Evolutionary conservation across 2,888 invertebrate genomes (phyloP), one percentile per base, ranked within the genome.

Genomic region (Cordylochernes scorpioides): DNA sequence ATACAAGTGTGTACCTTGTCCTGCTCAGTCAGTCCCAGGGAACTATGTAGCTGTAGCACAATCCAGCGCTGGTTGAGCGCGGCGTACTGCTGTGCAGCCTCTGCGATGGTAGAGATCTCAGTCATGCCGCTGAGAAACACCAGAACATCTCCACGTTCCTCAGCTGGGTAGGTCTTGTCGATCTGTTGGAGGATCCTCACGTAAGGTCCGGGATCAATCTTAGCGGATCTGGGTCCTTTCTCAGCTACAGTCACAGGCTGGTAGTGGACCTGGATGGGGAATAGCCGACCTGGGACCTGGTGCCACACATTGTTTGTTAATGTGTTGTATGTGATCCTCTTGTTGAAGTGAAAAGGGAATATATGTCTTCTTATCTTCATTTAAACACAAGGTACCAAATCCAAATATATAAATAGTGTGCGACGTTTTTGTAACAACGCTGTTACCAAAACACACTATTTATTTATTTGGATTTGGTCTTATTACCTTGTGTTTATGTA

Each of bases 71-170:
- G 62, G 33, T 71, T 69, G 31, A 68, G 64, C 37, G 71, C 65
- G 2, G 62, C 58, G 47, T 86, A 91, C 41, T 73, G 68, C 40
- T 68, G 67, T 0, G 75, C 71, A 3, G 80, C 82, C 41, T 84
- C 82, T 17, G 71, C 70, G 15, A 91, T 64, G 0, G 71, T 63
- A 2, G 71, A 70, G 32, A 94, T 91, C 57, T 91, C 91, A 48
- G 73, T 71, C 45, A 82, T 71, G 1, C 91, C 94, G 42, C 86
- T 86, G 44, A 94, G 62, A 53, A 97, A 97, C 49, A 99, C 69
- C 4, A 97, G 57, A 9, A 91, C 61, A 54, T 99, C 97, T 0
- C 97, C 97, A 44, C 78, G 63, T 54, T 88, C 84, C 15, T 64
- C 64, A 29, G 57, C 68, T 37, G 73, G 67, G 59, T 77, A 84